phyloP scores from a whole-genome alignment of 1,140 invertebrate genomes.

The Pogonognathellus flavescens region DNA sequence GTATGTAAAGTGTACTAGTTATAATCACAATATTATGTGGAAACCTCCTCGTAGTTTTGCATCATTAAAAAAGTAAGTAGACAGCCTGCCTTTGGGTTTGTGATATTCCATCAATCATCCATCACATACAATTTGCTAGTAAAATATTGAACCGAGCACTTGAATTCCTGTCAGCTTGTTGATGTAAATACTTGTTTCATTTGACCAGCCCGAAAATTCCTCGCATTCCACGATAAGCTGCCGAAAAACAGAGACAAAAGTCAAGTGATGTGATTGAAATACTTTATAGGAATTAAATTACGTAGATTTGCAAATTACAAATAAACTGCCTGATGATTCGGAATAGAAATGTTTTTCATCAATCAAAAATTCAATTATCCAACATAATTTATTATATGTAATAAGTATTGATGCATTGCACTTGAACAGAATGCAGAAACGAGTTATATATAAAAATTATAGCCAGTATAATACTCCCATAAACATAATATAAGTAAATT shows the following conservation, averaged over 20 bases:
- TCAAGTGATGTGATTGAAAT: neutral
- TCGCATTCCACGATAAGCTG: constrained; percentile 37
- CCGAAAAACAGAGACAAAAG: neutral
- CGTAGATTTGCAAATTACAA: too few species aligned
- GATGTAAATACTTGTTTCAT: too few species aligned
- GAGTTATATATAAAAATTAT: too few species aligned
- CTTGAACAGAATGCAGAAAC: too few species aligned
- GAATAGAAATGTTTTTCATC: too few species aligned
- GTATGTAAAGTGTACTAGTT: neutral
- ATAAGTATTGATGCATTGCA: too few species aligned
- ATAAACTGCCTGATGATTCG: too few species aligned
- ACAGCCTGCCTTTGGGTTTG: neutral
- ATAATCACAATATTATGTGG: neutral
- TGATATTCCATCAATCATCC: neutral
- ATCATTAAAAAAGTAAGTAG: constrained; percentile 17
- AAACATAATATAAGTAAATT: too few species aligned
- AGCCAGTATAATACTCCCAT: too few species aligned
- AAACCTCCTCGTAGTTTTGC: constrained; percentile 14
- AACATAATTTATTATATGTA: too few species aligned
- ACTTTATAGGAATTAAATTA: too few species aligned
- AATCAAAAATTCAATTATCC: too few species aligned
- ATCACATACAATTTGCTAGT: neutral
- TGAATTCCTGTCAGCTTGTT: neutral
- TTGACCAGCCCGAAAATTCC: neutral
- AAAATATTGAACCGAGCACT: neutral